phyloP scores from a whole-genome alignment of 2,113 vertebrate genomes.

The Gavia stellata region DNA sequence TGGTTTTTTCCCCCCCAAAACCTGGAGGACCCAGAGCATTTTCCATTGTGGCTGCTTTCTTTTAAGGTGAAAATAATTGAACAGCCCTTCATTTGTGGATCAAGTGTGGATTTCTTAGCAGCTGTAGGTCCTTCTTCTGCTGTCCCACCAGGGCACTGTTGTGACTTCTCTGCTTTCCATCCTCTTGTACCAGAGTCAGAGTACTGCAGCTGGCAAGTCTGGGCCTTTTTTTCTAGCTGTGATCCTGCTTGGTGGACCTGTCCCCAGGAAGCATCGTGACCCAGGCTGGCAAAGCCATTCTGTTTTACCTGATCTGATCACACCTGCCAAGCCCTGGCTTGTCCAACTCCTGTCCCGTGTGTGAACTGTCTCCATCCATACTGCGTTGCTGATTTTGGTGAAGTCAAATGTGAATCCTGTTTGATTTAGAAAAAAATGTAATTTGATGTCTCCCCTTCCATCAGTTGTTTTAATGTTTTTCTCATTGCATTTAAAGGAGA shows the following conservation, averaged over 20 bases:
- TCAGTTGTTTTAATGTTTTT: neutral
- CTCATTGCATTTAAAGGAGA: neutral
- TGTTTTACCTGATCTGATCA: neutral
- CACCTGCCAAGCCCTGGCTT: neutral
- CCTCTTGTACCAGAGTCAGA: neutral
- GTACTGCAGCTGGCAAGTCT: neutral
- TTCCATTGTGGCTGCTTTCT: neutral
- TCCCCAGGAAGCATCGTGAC: fast-evolving
- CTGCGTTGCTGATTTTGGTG: neutral
- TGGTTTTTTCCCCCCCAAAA: neutral
- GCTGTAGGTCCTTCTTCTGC: neutral
- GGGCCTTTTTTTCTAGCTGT: neutral
- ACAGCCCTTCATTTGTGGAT: neutral
- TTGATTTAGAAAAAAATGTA: neutral
- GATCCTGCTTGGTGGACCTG: neutral
- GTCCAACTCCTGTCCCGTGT: neutral
- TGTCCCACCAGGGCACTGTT: neutral
- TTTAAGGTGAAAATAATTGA: neutral
- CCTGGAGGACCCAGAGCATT: neutral
- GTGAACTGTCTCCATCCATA: neutral
- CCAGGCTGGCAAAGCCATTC: neutral
- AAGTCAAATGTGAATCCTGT: neutral
- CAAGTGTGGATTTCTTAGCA: neutral
- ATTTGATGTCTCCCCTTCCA: neutral
- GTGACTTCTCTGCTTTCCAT: neutral